Evolutionary conservation across 2,888 invertebrate species (phyloP), one percentile per base, ranked within the genome.

Genomic region (Caenorhabditis wallacei): DNA sequence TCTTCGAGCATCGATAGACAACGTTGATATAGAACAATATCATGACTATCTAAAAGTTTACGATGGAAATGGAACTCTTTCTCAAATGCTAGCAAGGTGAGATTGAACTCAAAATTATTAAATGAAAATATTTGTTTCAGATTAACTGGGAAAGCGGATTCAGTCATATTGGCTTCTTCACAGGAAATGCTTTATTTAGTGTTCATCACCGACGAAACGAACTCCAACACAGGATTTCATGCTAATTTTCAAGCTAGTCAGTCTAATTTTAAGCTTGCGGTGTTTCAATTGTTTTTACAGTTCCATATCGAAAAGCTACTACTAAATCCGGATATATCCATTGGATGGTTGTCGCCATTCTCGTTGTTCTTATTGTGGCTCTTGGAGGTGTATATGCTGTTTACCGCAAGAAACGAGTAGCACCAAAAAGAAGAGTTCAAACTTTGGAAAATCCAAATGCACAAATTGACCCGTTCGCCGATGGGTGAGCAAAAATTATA

Each of bases 11-110:
- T n/a, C n/a, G n/a, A n/a, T 78, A 1, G 61, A 69, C 24, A 10
- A 70, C 5, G 53, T 61, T 1, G 78, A 78, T 22, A 43, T 69
- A 30, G 78, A 78, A 13, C 16, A n/a, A 18, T 78, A 63, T 53
- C 78, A 78, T 7, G 78, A 78, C 13, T 69, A 35, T 13, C 18
- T 78, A 18, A 63, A 63, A 11, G 63, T 78, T 4, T 78, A 69
- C 13, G 78, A 78, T 40, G 78, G 78, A 3, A 78, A 78, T 24
- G 20, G 35, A 7, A 69, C 78, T 2, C 8, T 11, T 20, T 53
- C 16, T 43, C 16, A 16, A 7, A 3, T 69, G 11, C 11, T 78
- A 0, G 18, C 40, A 0, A 69, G 24, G 78, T 78, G 20, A 11
- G 26, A 30, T n/a, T 18, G 16, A 26, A 24, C 18, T 18, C 46